Conservation (phyloP, 2,888 invertebrate species). For the Melieria omissa region DNA sequence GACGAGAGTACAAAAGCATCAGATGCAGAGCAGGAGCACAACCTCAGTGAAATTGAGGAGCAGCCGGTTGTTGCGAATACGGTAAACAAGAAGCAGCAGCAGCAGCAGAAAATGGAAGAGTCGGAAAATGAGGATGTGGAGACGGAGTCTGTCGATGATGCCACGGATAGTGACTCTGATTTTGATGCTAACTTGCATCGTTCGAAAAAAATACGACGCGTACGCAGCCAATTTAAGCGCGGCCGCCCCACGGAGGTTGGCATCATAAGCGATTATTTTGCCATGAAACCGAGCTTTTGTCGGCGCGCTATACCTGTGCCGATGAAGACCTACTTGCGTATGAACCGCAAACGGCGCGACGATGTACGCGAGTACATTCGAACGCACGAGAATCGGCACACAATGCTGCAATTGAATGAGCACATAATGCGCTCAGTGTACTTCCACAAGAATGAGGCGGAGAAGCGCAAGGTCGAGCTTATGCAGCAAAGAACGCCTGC, state of each 20-base stretch:
- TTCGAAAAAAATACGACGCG: conserved; percentile 7
- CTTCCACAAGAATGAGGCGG: conserved; percentile 54
- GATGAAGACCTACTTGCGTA: conserved; percentile 47
- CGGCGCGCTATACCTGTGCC: conserved; percentile 58
- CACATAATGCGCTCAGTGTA: conserved; percentile 55
- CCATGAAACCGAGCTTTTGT: conserved; percentile 42
- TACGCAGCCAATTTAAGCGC: background rate
- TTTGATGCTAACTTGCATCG: background rate
- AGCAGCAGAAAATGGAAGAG: conserved; percentile 20
- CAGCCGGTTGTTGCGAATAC: conserved; percentile 14
- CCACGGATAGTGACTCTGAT: conserved; percentile 7
- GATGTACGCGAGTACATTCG: conserved; percentile 43
- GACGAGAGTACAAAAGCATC: too few species aligned
- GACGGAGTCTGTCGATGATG: conserved; percentile 19
- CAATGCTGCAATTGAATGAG: conserved; percentile 48
- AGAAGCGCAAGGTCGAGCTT: conserved; percentile 40
- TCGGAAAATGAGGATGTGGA: conserved; percentile 21
- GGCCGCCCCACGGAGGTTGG: conserved; percentile 35
- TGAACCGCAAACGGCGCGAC: conserved; percentile 52
- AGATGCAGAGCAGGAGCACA: conserved; percentile 1
- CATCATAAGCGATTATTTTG: conserved; percentile 38
- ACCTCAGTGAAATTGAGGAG: conserved; percentile 26
- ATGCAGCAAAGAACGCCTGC: too few species aligned
- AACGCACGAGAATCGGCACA: conserved; percentile 49
- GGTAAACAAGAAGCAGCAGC: conserved; percentile 2